Percentiles rank a stretch among this genome's conserved stretches.
Evolutionary conservation across 2,113 vertebrate species (phyloP).

Genomic region (Nibea albiflora): DNA sequence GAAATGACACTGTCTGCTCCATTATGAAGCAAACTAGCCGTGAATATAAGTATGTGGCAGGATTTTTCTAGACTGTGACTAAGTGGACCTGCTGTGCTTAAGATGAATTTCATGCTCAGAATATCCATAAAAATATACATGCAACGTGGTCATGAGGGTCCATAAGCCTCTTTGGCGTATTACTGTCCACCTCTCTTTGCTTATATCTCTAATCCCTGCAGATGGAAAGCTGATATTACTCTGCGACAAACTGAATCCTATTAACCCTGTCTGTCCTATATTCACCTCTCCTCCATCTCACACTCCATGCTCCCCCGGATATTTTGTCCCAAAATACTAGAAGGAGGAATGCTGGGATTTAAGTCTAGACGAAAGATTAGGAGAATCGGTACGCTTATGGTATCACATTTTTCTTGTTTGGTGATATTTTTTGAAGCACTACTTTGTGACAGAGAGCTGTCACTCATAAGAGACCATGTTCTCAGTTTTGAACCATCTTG

Average conservation of each 20-base stretch:
- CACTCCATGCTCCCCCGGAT: conserved; percentile 26
- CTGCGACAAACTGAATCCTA: conserved; percentile 76
- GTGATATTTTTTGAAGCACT: conserved; percentile 34
- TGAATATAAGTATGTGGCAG: conserved; percentile 40
- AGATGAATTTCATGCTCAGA: conserved; percentile 10
- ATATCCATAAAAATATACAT: conserved; percentile 32
- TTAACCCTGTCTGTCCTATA: conserved; percentile 78
- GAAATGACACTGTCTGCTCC: conserved; percentile 28
- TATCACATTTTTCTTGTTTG: conserved; percentile 28
- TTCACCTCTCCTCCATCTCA: conserved; percentile 55
- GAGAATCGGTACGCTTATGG: conserved; percentile 40
- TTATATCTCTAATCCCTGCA: conserved; percentile 77
- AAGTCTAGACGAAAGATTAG: conserved; percentile 65
- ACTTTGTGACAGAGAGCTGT: conserved; percentile 17
- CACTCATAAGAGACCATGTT: conserved; percentile 7
- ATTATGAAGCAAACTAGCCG: conserved; percentile 21
- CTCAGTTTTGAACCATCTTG: conserved; percentile 13
- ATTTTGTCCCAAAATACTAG: conserved; percentile 38
- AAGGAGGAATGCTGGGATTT: conserved; percentile 46
- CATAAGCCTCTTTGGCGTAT: conserved; percentile 79
- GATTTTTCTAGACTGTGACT: conserved; percentile 18
- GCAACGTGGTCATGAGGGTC: conserved; percentile 40
- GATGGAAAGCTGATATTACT: conserved; percentile 82
- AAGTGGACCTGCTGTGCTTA: conserved; percentile 5
- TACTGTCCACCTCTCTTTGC: conserved; percentile 66